Conservation (phyloP, 2,888 invertebrate species). For the Trilocha varians region DNA sequence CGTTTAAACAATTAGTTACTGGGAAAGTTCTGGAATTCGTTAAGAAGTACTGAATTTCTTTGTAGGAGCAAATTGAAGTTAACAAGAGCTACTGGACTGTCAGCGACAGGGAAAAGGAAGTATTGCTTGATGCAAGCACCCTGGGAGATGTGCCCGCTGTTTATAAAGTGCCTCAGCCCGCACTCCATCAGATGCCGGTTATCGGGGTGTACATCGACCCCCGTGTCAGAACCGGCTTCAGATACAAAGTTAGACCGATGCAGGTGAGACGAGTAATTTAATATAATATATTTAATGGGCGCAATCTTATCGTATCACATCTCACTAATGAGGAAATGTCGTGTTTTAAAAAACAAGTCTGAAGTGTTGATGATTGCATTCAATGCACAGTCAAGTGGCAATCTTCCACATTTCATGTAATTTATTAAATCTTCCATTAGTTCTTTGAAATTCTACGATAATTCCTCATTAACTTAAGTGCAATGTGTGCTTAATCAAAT, state of each 20-base stretch:
- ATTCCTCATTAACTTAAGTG: conserved; percentile 40
- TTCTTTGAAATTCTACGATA: conserved; percentile 17
- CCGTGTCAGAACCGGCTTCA: conserved; percentile 81
- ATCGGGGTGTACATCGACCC: conserved; percentile 83
- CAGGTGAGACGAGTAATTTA: conserved; percentile 64
- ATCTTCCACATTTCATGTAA: conserved; percentile 56
- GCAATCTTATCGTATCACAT: conserved; percentile 25
- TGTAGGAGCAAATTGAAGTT: conserved; percentile 49
- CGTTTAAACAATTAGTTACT: neutral
- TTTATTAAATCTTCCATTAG: conserved; percentile 3
- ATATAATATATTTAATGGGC: conserved; percentile 23
- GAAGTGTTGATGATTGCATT: conserved; percentile 60
- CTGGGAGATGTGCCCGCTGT: conserved; percentile 78
- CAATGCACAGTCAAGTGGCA: conserved; percentile 37
- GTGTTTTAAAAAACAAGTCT: conserved; percentile 7
- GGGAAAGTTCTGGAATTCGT: neutral
- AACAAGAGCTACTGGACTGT: conserved; percentile 44
- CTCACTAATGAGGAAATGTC: conserved; percentile 46
- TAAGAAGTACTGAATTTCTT: conserved; percentile 12
- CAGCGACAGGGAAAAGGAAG: conserved; percentile 39
- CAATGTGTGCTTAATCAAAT: conserved; percentile 54
- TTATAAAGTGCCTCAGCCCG: conserved; percentile 75
- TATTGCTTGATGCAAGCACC: conserved; percentile 71
- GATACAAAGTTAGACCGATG: conserved; percentile 80
- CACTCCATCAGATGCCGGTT: conserved; percentile 77